Percentiles rank a stretch among this genome's conserved stretches.
These are phyloP conservation scores for Hydropsyche tenuis DNA, from an alignment of 1,140 invertebrate species.

Conservation along the genomic window DNA sequence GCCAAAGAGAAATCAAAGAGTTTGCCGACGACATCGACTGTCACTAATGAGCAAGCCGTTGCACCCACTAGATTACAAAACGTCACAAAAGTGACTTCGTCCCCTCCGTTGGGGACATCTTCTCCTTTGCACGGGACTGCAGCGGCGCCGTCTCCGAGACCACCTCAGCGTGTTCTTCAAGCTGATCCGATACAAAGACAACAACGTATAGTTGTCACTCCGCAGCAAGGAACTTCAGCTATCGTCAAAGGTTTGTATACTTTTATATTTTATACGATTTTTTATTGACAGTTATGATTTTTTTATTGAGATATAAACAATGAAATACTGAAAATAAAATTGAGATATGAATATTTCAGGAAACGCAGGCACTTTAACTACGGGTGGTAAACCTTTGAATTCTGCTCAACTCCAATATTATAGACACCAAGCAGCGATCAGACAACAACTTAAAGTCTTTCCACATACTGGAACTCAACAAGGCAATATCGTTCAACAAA, in stretches of 20 bases:
- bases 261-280: neutral
- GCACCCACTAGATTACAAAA: conserved; percentile 56
- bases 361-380: conserved; percentile 53
- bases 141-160: conserved; percentile 53
- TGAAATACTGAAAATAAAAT: neutral
- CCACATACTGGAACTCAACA: conserved; percentile 50
- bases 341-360: neutral
- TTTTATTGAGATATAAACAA: neutral
- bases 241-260: conserved; percentile 53
- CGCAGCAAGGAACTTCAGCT: conserved; percentile 55
- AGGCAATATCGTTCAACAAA: conserved; percentile 52
- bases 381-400: conserved; percentile 60
- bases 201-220: conserved; percentile 56
- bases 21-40: conserved; percentile 56
- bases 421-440: conserved; percentile 55
- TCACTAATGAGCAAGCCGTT: conserved; percentile 58
- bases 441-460: conserved; percentile 59
- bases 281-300: neutral
- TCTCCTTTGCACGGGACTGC: conserved; percentile 56
- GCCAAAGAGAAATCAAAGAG: conserved; percentile 76
- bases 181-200: conserved; percentile 59
- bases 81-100: conserved; percentile 53
- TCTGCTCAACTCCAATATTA: conserved; percentile 61
- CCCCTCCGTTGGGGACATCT: conserved; percentile 55
- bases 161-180: conserved; percentile 58